Percentiles rank a stretch among this genome's conserved stretches.
These are phyloP conservation scores for Epirrhoe tristata DNA, from an alignment of 2,888 invertebrate genomes.

Conservation along the genomic window DNA sequence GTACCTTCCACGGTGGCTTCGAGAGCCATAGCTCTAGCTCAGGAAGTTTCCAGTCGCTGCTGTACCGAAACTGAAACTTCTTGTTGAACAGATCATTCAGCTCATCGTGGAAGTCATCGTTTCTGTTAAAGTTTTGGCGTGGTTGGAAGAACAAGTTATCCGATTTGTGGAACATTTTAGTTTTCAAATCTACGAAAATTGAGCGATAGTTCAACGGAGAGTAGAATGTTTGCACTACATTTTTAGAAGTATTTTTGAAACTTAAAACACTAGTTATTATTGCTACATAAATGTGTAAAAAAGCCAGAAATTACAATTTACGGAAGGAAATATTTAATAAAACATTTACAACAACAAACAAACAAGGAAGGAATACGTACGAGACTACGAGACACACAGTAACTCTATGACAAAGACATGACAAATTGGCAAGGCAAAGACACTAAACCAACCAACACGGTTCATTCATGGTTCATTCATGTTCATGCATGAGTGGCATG, in stretches of 20 bases:
- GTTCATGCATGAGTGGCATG: neutral
- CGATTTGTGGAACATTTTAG: constrained; percentile 63
- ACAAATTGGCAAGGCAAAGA: neutral
- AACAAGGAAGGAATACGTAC: neutral
- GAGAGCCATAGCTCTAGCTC: constrained; percentile 69
- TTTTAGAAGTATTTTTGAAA: constrained; percentile 9
- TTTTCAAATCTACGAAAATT: constrained; percentile 22
- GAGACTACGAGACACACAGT: no score
- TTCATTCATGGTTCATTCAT: no score
- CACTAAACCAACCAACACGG: neutral
- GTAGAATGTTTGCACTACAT: constrained; percentile 17
- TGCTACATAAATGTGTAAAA: neutral
- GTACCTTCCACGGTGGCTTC: constrained; percentile 71
- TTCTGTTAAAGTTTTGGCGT: constrained; percentile 60
- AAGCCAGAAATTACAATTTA: neutral
- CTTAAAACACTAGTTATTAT: neutral
- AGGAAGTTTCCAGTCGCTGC: constrained; percentile 69
- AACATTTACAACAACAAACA: neutral
- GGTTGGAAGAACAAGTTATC: constrained; percentile 61
- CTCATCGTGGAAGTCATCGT: constrained; percentile 71
- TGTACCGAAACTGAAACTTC: constrained; percentile 71
- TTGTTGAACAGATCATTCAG: constrained; percentile 76
- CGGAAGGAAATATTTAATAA: neutral
- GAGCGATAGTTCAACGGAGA: constrained; percentile 3
- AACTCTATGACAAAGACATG: no score